Percentiles rank a stretch among this genome's conserved stretches.
Evolutionary conservation across 30 jellyfish, hydroid and myxozoan genomes (phyloP).

Genomic region (Pelagia noctiluca): DNA sequence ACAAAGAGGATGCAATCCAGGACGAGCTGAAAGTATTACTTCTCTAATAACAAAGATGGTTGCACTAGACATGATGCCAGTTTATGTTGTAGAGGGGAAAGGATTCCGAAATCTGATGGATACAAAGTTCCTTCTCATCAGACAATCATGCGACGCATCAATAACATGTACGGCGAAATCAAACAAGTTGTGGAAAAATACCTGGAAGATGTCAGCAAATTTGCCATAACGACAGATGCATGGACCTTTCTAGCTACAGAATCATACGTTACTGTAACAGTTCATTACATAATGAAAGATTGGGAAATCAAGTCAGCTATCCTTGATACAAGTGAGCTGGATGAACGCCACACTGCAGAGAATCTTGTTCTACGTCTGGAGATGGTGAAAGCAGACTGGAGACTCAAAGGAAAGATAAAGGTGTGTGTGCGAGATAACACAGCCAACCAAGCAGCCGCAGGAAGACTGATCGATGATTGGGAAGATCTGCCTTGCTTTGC

Average conservation of each 20-base stretch:
- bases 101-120: conserved; percentile 45
- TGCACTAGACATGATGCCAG: conserved; percentile 74
- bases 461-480: too few species aligned
- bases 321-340: too few species aligned
- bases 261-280: too few species aligned
- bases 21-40: conserved; percentile 37
- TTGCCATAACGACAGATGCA: conserved; percentile 63
- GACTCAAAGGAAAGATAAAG: conserved; percentile 8
- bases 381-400: too few species aligned
- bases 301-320: conserved; percentile 57
- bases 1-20: conserved; percentile 53
- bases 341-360: conserved; percentile 47
- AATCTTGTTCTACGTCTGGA: conserved; percentile 46
- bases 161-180: too few species aligned
- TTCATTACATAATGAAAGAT: conserved; percentile 47
- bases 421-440: conserved; percentile 63
- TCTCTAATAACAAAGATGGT: too few species aligned
- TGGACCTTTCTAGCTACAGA: too few species aligned
- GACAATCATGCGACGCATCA: conserved; percentile 49
- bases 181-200: conserved; percentile 22
- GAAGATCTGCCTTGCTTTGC: conserved; percentile 52
- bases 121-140: conserved; percentile 60
- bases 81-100: conserved; percentile 64
- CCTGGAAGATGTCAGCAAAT: conserved; percentile 35
- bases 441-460: conserved; percentile 53